Percentiles rank a stretch among this genome's conserved stretches.
Evolutionary conservation across 2,797 vertebrate species (phyloP).

Genomic region (Melopsittacus undulatus): DNA sequence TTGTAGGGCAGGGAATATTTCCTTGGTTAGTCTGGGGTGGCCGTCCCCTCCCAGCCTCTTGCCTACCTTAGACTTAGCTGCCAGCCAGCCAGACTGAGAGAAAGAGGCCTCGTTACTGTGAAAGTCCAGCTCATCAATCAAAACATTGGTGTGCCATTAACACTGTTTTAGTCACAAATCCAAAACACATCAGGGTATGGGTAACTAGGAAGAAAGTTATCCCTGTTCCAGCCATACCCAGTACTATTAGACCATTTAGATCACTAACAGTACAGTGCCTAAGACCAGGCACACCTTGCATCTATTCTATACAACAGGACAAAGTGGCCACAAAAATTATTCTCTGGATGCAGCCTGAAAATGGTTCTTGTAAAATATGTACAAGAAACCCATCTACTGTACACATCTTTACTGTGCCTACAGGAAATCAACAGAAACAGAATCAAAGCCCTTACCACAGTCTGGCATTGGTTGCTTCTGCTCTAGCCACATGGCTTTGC

Average conservation of each 20-base stretch:
- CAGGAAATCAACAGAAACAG: background rate
- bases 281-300: background rate
- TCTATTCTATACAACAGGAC: background rate
- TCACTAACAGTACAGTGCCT: background rate
- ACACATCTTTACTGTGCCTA: background rate
- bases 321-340: background rate
- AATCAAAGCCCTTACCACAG: background rate
- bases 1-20: background rate
- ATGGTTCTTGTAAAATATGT: background rate
- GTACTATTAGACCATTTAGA: background rate
- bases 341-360: background rate
- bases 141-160: background rate
- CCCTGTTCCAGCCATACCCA: background rate
- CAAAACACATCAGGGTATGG: background rate
- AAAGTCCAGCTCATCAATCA: background rate
- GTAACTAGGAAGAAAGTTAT: background rate
- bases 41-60: background rate
- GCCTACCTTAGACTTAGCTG: background rate
- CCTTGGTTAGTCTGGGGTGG: background rate
- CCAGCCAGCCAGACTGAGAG: background rate
- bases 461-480: background rate
- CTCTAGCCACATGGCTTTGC: background rate
- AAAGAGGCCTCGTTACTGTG: background rate
- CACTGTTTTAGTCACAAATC: background rate
- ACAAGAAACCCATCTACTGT: background rate